Evolutionary conservation across 2,797 vertebrate species (phyloP).

Genomic region (Macropus fuliginosus): DNA sequence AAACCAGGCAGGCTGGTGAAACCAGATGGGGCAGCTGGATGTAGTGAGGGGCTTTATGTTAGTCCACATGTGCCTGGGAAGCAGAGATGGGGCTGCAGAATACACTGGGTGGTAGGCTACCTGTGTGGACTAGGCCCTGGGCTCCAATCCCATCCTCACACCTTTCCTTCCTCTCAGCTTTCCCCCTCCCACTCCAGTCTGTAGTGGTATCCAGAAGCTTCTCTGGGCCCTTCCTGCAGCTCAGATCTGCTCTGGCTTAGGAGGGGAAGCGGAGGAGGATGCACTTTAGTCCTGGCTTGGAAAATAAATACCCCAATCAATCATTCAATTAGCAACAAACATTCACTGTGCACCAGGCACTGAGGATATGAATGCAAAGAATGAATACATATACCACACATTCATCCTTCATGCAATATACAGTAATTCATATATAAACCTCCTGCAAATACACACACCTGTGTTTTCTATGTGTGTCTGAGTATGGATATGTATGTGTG

Average conservation of each 20-base stretch:
- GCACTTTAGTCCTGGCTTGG: not conserved
- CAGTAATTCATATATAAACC: too few species aligned
- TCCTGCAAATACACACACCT: too few species aligned
- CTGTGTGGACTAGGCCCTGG: not conserved
- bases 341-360: too few species aligned
- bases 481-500: too few species aligned
- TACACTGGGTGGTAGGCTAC: not conserved
- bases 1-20: too few species aligned
- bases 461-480: too few species aligned
- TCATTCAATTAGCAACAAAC: not conserved
- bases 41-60: not conserved
- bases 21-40: not conserved
- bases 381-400: not conserved
- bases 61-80: not conserved
- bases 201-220: not conserved
- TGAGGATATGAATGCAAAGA: too few species aligned
- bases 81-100: not conserved
- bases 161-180: not conserved
- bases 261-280: not conserved
- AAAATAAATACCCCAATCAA: not conserved
- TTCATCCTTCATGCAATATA: too few species aligned
- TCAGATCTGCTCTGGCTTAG: not conserved
- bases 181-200: not conserved
- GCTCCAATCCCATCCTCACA: not conserved
- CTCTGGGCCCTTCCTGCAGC: not conserved